phyloP scores from a whole-genome alignment of 2,113 vertebrate species.

The Semnopithecus entellus region DNA sequence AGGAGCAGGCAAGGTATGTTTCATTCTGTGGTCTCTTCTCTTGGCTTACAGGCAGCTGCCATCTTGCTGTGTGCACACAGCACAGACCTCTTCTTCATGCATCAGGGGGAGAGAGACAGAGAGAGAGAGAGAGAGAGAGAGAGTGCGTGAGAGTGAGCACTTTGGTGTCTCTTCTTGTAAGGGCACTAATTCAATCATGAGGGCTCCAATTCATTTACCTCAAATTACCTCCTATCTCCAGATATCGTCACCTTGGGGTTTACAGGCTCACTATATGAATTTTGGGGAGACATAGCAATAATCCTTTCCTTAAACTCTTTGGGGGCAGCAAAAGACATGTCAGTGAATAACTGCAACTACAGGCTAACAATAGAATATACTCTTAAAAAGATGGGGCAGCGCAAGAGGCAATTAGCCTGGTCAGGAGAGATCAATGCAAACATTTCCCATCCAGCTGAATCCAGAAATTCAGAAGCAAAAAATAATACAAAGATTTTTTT shows the following conservation, averaged over 20 bases:
- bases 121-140: fast-evolving
- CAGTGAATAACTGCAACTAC: neutral
- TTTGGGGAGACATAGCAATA: neutral
- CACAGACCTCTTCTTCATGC: neutral
- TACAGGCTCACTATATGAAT: neutral
- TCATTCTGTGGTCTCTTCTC: neutral
- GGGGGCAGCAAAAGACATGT: neutral
- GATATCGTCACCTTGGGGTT: neutral
- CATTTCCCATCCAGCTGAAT: neutral
- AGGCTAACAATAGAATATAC: neutral
- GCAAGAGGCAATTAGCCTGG: neutral
- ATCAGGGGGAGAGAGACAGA: neutral
- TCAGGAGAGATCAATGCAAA: neutral
- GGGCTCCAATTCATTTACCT: neutral
- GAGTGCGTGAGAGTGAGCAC: neutral
- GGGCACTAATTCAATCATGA: neutral
- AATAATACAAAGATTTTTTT: neutral
- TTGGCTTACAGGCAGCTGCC: neutral
- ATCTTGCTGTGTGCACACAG: neutral
- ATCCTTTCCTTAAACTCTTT: neutral
- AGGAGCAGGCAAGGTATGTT: neutral
- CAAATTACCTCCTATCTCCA: neutral
- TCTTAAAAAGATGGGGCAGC: neutral
- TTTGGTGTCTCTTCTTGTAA: neutral
- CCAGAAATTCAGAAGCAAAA: neutral